These are phyloP conservation scores for Tigriopus japonicus DNA, from an alignment of 1,140 invertebrate genomes.

Conservation along the genomic window DNA sequence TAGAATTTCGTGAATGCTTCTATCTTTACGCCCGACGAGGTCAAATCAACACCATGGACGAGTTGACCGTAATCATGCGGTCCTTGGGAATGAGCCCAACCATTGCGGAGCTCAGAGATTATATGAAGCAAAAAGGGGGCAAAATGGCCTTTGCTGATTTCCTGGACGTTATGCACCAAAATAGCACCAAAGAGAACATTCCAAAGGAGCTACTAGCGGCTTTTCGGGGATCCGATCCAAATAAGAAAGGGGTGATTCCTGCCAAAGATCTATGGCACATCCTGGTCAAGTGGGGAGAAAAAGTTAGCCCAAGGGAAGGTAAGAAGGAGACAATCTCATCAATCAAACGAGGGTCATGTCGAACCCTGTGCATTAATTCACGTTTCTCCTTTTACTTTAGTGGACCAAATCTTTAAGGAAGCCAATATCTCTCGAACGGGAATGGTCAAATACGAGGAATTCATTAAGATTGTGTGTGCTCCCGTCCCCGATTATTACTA, in stretches of 20 bases:
- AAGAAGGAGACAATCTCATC: slow-evolving; percentile 12
- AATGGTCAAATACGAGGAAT: slow-evolving; percentile 70
- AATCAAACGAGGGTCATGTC: too few species aligned
- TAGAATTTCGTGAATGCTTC: slow-evolving; percentile 87
- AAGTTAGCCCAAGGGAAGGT: slow-evolving; percentile 71
- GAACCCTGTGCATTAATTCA: neutral
- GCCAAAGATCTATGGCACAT: slow-evolving; percentile 67
- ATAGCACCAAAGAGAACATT: slow-evolving; percentile 61
- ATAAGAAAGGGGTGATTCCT: slow-evolving; percentile 50
- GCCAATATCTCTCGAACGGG: slow-evolving; percentile 66
- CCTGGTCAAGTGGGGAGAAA: slow-evolving; percentile 75
- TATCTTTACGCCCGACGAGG: slow-evolving; percentile 73
- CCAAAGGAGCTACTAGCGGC: slow-evolving; percentile 75
- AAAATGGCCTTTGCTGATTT: slow-evolving; percentile 91
- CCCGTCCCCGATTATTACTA: slow-evolving; percentile 85
- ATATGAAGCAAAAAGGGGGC: slow-evolving; percentile 63
- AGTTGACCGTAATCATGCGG: slow-evolving; percentile 79
- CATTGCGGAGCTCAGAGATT: slow-evolving; percentile 64
- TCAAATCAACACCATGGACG: slow-evolving; percentile 65
- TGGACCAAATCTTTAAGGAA: slow-evolving; percentile 80
- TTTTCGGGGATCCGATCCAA: slow-evolving; percentile 60
- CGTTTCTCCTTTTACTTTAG: slow-evolving; percentile 29
- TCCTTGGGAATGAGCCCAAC: slow-evolving; percentile 82
- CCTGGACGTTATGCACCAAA: slow-evolving; percentile 80
- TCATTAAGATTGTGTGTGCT: slow-evolving; percentile 78